phyloP scores from a whole-genome alignment of 2,888 invertebrate species.

The Yponomeuta malinellus region DNA sequence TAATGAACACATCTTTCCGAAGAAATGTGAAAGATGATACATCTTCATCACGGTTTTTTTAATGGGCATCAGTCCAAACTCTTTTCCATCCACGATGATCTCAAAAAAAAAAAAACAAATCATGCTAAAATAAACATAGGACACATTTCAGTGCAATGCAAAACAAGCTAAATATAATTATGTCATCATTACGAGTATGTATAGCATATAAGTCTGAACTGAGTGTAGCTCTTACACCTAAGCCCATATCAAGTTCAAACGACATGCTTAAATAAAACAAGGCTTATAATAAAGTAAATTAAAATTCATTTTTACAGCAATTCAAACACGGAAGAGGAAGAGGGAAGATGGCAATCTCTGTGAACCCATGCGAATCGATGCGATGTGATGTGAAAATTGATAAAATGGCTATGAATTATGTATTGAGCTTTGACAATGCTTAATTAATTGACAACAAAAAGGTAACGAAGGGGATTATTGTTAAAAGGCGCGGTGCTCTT shows the following conservation, averaged over 20 bases:
- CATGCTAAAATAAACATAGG: not conserved
- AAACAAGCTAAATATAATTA: too few species aligned
- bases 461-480: not conserved
- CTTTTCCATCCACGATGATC: not conserved
- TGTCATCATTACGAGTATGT: too few species aligned
- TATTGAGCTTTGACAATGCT: not conserved
- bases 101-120: not conserved
- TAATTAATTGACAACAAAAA: not conserved
- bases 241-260: not conserved
- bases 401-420: not conserved
- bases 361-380: not conserved
- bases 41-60: too few species aligned
- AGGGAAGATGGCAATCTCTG: conserved; percentile 1
- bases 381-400: conserved; percentile 1
- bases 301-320: conserved; percentile 12
- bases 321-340: not conserved
- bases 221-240: not conserved
- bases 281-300: conserved; percentile 12
- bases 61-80: not conserved
- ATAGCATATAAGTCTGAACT: too few species aligned
- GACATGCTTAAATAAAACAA: not conserved
- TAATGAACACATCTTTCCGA: too few species aligned
- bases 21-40: too few species aligned
- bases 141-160: too few species aligned
- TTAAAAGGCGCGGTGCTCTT: too few species aligned